Conservation (phyloP, 2,797 vertebrate species). For the Eulemur mongoz region DNA sequence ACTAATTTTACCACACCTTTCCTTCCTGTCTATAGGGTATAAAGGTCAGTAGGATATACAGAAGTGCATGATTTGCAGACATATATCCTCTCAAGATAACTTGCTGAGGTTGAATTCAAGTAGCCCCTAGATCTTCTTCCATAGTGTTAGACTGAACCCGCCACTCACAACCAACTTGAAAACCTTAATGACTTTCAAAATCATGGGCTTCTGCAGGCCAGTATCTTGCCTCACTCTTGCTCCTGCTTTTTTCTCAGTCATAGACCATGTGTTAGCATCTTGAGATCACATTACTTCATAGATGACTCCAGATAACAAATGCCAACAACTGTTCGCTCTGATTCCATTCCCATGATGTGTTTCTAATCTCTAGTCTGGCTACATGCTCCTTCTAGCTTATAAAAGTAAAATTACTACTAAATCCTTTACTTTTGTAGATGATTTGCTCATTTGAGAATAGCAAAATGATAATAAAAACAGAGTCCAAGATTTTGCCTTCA, state of each 20-base stretch:
- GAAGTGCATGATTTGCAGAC: not conserved
- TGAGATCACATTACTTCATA: not conserved
- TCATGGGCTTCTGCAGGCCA: not conserved
- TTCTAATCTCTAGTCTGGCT: not conserved
- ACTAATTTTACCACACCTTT: not conserved
- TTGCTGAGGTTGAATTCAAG: not conserved
- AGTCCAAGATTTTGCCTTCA: slow-evolving; percentile 11
- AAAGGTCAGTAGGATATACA: not conserved
- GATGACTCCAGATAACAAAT: not conserved
- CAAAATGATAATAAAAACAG: slow-evolving; percentile 27
- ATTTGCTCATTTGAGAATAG: slow-evolving; percentile 37
- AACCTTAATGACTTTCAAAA: not conserved
- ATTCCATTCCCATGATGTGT: not conserved
- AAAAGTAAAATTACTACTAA: slow-evolving; percentile 10
- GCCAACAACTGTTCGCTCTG: not conserved
- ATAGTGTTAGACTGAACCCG: not conserved
- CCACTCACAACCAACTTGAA: not conserved
- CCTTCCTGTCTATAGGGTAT: not conserved
- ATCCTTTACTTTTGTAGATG: not conserved
- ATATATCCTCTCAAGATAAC: not conserved
- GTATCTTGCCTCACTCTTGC: not conserved
- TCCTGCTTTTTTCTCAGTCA: not conserved
- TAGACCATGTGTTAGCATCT: not conserved
- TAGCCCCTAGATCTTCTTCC: not conserved
- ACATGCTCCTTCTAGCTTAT: not conserved